Evolutionary conservation across 2,888 invertebrate species (phyloP).

Genomic region (Cosmopolites sordidus): DNA sequence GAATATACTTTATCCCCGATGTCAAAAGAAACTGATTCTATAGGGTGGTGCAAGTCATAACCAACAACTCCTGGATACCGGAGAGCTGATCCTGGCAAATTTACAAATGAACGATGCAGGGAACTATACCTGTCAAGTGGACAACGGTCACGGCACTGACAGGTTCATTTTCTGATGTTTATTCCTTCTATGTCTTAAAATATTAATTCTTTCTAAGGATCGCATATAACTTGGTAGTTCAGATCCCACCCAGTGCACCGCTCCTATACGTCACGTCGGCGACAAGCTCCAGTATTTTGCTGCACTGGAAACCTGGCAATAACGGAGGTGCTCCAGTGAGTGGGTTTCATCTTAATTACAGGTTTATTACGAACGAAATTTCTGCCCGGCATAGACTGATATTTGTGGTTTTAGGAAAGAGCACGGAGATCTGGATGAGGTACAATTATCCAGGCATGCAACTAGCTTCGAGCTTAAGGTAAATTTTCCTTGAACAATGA

Average conservation of each 20-base stretch:
- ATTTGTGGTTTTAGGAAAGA: slow-evolving; percentile 44
- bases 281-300: slow-evolving; percentile 67
- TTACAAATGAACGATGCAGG: slow-evolving; percentile 62
- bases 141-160: slow-evolving; percentile 66
- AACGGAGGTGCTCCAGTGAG: slow-evolving; percentile 66
- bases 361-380: slow-evolving; percentile 31
- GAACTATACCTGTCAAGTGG: slow-evolving; percentile 67
- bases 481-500: slow-evolving; percentile 15
- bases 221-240: slow-evolving; percentile 61
- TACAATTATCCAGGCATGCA: slow-evolving; percentile 60
- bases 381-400: neutral
- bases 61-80: slow-evolving; percentile 59
- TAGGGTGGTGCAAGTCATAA: slow-evolving; percentile 56
- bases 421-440: slow-evolving; percentile 63
- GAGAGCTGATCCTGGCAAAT: slow-evolving; percentile 61
- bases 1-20: neutral
- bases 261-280: slow-evolving; percentile 70
- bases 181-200: neutral
- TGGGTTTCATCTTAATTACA: slow-evolving; percentile 64
- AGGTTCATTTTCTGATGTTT: slow-evolving; percentile 43
- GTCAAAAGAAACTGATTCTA: neutral
- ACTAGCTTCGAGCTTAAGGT: slow-evolving; percentile 65
- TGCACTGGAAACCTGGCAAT: slow-evolving; percentile 71
- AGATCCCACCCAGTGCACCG: slow-evolving; percentile 73
- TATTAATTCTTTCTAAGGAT: slow-evolving; percentile 34